phyloP scores from a whole-genome alignment of 1,140 invertebrate genomes.

The Neotoxoptera formosana region DNA sequence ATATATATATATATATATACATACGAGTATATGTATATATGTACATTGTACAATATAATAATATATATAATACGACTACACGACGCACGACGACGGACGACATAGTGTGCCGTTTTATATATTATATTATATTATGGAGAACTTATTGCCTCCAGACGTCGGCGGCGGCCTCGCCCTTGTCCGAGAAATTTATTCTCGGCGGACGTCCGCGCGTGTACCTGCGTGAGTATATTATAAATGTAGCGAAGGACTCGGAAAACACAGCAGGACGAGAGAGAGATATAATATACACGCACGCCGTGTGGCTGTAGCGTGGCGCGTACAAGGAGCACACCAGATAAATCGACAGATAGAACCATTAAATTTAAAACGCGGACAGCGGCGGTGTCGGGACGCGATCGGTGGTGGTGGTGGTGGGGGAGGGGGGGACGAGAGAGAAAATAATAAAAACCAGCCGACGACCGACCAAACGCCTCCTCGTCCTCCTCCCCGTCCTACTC shows the following conservation, averaged over 20 bases:
- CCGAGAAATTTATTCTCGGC: constrained; percentile 53
- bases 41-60: background rate
- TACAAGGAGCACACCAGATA: constrained; percentile 56
- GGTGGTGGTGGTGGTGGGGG: background rate
- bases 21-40: background rate
- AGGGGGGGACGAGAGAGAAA: background rate
- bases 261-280: constrained; percentile 50
- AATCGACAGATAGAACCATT: constrained; percentile 57
- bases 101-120: constrained; percentile 39
- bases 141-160: constrained; percentile 58
- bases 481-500: background rate
- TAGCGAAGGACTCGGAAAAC: constrained; percentile 49
- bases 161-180: constrained; percentile 54
- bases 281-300: constrained; percentile 20
- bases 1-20: too few relatives aligned
- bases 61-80: constrained; percentile 14
- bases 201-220: background rate
- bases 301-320: background rate
- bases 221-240: too few relatives aligned
- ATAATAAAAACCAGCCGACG: constrained; percentile 57
- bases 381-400: background rate
- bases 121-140: constrained; percentile 38
- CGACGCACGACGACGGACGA: constrained; percentile 3
- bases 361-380: constrained; percentile 45
- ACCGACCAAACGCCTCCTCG: constrained; percentile 48